A percentile compares a stretch with the other conserved stretches of the same genome.
phyloP scores from a whole-genome alignment of 2,797 vertebrate species.

The Cirrhinus mrigala region DNA sequence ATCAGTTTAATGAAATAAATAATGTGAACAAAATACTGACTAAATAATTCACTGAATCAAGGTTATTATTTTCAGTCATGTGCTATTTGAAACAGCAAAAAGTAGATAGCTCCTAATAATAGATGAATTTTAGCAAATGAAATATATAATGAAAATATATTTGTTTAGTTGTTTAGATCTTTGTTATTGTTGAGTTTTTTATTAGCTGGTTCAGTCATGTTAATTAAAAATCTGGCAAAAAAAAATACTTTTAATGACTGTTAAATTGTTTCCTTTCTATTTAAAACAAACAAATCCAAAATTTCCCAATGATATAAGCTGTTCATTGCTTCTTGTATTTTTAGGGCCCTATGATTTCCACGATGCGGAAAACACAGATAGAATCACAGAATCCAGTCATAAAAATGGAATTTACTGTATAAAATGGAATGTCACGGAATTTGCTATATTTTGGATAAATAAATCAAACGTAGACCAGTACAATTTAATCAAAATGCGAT shows the following conservation, averaged over 20 bases:
- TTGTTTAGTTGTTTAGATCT: background rate
- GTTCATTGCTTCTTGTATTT: background rate
- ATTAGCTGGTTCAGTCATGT: background rate
- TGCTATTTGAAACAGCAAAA: background rate
- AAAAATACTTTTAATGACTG: background rate
- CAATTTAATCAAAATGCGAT: too few species aligned
- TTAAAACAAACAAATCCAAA: background rate
- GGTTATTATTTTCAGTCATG: background rate
- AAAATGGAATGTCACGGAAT: too few species aligned
- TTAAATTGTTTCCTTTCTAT: background rate
- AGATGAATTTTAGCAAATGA: background rate
- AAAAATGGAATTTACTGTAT: too few species aligned
- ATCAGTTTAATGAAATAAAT: background rate
- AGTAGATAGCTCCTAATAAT: background rate
- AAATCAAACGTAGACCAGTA: too few species aligned
- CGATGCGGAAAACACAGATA: too few species aligned
- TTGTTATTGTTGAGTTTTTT: background rate
- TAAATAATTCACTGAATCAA: background rate
- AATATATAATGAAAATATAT: background rate
- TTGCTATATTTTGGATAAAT: too few species aligned
- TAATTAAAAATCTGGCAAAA: background rate
- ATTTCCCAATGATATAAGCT: background rate
- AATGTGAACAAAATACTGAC: background rate
- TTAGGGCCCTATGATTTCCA: too few species aligned
- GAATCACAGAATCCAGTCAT: too few species aligned